Percentiles rank a stretch among this genome's conserved stretches.
Conservation (phyloP, 2,888 invertebrate species). For the Netelia melanura region DNA sequence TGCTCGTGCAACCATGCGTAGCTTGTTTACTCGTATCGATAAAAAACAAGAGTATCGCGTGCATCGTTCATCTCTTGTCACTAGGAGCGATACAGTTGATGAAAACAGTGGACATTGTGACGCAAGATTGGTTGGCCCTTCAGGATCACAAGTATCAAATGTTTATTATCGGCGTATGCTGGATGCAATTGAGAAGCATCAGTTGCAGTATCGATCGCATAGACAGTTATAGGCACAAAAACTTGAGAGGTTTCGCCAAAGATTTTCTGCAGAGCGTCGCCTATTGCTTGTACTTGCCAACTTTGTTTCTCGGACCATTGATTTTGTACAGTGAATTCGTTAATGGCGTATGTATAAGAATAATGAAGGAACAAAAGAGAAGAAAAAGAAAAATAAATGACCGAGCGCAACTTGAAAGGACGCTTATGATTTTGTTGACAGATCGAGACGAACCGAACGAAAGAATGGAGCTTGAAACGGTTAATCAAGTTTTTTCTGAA, state of each 20-base stretch:
- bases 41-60: constrained; percentile 86
- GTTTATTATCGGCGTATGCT: constrained; percentile 87
- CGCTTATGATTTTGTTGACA: constrained; percentile 62
- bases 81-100: constrained; percentile 86
- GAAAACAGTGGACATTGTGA: constrained; percentile 85
- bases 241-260: constrained; percentile 80
- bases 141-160: constrained; percentile 86
- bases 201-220: constrained; percentile 90
- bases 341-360: constrained; percentile 81
- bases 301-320: constrained; percentile 94
- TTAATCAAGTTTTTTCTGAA: constrained; percentile 73
- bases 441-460: constrained; percentile 83
- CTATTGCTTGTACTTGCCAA: constrained; percentile 93
- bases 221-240: constrained; percentile 77
- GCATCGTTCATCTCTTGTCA: constrained; percentile 86
- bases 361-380: not conserved
- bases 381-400: not conserved
- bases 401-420: not conserved
- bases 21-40: constrained; percentile 85
- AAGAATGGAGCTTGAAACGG: constrained; percentile 75
- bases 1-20: constrained; percentile 87
- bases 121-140: constrained; percentile 84
- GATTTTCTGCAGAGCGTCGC: constrained; percentile 87
- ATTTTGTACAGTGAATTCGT: constrained; percentile 91
- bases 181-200: constrained; percentile 91